These are phyloP conservation scores for Diprion similis DNA, from an alignment of 1,140 invertebrate species.

Conservation along the genomic window DNA sequence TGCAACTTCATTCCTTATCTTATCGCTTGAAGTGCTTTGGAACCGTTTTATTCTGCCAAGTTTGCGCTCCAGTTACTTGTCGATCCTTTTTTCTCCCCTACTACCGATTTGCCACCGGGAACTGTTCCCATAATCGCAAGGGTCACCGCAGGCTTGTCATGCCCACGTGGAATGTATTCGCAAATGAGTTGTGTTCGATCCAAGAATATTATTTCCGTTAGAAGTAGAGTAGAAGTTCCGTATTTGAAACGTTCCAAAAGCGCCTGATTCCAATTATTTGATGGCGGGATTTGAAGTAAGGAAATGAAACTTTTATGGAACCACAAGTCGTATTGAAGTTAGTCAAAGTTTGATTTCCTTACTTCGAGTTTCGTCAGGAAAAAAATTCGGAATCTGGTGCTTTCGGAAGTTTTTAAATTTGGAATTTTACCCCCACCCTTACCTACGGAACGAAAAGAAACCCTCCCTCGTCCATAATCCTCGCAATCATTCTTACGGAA, in stretches of 20 bases:
- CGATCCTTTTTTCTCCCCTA: background rate
- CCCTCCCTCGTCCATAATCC: background rate
- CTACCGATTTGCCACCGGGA: background rate
- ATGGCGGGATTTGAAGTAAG: too few species aligned
- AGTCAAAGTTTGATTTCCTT: background rate
- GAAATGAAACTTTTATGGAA: too few species aligned
- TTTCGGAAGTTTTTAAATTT: too few species aligned
- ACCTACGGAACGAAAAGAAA: background rate
- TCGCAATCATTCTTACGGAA: background rate
- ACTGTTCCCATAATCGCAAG: background rate
- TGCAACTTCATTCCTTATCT: too few species aligned
- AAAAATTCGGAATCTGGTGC: too few species aligned
- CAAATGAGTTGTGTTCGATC: too few species aligned
- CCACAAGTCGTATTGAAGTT: too few species aligned
- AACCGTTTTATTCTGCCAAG: background rate
- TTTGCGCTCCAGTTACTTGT: background rate
- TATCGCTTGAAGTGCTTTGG: too few species aligned
- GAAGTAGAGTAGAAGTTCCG: background rate
- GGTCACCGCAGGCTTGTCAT: background rate
- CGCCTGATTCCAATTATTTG: too few species aligned
- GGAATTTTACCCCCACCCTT: too few species aligned
- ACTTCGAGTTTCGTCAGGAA: background rate
- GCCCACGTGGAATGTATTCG: background rate
- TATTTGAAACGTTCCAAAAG: background rate
- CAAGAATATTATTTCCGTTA: background rate